phyloP scores from a whole-genome alignment of 2,888 invertebrate species.

The Eulithis prunata region DNA sequence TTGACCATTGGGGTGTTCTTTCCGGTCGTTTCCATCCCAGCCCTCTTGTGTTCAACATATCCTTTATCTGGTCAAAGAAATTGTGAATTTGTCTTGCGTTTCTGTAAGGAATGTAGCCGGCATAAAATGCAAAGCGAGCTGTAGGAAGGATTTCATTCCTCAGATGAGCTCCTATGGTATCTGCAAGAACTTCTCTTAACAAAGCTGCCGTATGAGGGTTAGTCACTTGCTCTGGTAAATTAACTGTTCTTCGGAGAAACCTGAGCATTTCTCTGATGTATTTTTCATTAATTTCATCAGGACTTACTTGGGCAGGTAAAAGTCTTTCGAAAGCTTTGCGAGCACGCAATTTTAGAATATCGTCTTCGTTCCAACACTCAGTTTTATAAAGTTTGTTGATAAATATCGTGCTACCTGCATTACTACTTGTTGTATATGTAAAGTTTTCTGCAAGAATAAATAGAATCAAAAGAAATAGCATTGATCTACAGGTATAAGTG shows the following conservation, averaged over 20 bases:
- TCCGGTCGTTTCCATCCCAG: constrained; percentile 67
- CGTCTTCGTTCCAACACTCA: constrained; percentile 69
- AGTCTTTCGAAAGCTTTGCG: constrained; percentile 66
- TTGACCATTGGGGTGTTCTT: constrained; percentile 59
- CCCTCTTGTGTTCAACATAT: constrained; percentile 68
- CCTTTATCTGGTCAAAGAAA: constrained; percentile 62
- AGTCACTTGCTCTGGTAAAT: constrained; percentile 44
- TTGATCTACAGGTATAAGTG: constrained; percentile 6
- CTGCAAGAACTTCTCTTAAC: constrained; percentile 65
- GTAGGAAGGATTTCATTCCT: constrained; percentile 68
- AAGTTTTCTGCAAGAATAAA: constrained; percentile 54
- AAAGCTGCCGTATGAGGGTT: constrained; percentile 50
- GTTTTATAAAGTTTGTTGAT: constrained; percentile 47
- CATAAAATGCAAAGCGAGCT: constrained; percentile 72
- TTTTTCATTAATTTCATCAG: constrained; percentile 60
- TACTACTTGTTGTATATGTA: constrained; percentile 46
- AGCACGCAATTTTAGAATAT: constrained; percentile 65
- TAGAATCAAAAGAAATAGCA: constrained; percentile 41
- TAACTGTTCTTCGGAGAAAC: constrained; percentile 62
- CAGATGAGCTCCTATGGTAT: constrained; percentile 73
- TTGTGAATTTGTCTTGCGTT: constrained; percentile 62
- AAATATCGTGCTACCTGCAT: constrained; percentile 70
- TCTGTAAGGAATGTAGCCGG: constrained; percentile 70
- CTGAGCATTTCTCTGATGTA: constrained; percentile 60
- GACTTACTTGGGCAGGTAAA: constrained; percentile 56